A percentile compares a stretch with the other conserved stretches of the same genome.
phyloP scores from a whole-genome alignment of 2,113 vertebrate genomes.

The Litocranius walleri region DNA sequence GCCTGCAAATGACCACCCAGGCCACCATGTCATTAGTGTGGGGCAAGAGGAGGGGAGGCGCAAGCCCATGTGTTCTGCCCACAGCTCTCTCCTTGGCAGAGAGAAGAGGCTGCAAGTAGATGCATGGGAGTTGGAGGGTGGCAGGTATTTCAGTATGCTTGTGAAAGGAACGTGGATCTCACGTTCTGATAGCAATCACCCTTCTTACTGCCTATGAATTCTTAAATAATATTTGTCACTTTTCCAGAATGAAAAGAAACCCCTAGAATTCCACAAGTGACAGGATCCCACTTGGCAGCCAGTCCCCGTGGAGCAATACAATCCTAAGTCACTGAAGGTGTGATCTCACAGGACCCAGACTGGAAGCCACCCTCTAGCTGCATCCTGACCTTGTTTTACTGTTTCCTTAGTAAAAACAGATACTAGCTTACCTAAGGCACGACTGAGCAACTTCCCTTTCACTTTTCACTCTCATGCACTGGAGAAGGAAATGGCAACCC shows the following conservation, averaged over 20 bases:
- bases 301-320: background rate
- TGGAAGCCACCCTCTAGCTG: background rate
- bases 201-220: background rate
- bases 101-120: background rate
- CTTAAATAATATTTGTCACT: background rate
- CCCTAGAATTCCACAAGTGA: background rate
- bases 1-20: background rate
- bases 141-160: background rate
- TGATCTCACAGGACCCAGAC: background rate
- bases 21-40: too few species aligned
- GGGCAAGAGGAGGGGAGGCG: too few species aligned
- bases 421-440: background rate
- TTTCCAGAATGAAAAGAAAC: background rate
- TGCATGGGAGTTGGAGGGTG: rapidly evolving
- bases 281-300: background rate
- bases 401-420: background rate
- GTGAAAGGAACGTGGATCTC: background rate
- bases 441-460: too few species aligned
- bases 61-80: background rate
- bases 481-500: too few species aligned
- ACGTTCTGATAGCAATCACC: background rate
- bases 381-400: background rate
- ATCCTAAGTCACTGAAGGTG: background rate
- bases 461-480: too few species aligned
- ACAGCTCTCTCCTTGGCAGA: background rate